Evolutionary conservation across 2,797 vertebrate genomes (phyloP).

Genomic region (Girardinus metallicus): DNA sequence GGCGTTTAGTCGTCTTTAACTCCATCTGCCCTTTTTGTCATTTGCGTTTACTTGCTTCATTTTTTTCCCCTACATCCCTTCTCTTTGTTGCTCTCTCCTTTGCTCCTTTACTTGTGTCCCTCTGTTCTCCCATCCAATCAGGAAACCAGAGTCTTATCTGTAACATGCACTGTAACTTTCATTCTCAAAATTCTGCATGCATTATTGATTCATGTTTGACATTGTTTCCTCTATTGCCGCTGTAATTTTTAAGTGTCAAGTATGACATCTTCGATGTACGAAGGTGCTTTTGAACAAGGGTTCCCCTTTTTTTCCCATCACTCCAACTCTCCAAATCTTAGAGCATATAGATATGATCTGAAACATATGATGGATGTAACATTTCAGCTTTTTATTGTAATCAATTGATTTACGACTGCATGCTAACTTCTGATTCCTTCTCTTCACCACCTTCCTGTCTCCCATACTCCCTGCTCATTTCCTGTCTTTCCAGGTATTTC

Average conservation of each 20-base stretch:
- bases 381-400: conserved; percentile 41
- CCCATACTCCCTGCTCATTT: not conserved
- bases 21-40: conserved; percentile 37
- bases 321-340: conserved; percentile 17
- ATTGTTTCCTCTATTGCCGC: conserved; percentile 12
- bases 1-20: conserved; percentile 31
- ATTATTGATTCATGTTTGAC: conserved; percentile 66
- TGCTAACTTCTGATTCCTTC: conserved; percentile 47
- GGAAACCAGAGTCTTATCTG: conserved; percentile 34
- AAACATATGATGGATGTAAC: conserved; percentile 51
- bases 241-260: conserved; percentile 25
- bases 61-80: not conserved
- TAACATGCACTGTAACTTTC: conserved; percentile 65
- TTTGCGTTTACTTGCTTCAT: conserved; percentile 16
- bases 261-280: conserved; percentile 17
- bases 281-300: conserved; percentile 33
- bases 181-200: conserved; percentile 47
- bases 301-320: not conserved
- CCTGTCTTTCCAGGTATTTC: conserved; percentile 66
- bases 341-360: conserved; percentile 39
- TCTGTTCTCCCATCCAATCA: conserved; percentile 14
- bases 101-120: conserved; percentile 12
- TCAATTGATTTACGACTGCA: conserved; percentile 34
- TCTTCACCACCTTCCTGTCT: conserved; percentile 19
- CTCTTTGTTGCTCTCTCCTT: conserved; percentile 12